phyloP scores from a whole-genome alignment of 2,797 vertebrate genomes.

The Capromys pilorides region DNA sequence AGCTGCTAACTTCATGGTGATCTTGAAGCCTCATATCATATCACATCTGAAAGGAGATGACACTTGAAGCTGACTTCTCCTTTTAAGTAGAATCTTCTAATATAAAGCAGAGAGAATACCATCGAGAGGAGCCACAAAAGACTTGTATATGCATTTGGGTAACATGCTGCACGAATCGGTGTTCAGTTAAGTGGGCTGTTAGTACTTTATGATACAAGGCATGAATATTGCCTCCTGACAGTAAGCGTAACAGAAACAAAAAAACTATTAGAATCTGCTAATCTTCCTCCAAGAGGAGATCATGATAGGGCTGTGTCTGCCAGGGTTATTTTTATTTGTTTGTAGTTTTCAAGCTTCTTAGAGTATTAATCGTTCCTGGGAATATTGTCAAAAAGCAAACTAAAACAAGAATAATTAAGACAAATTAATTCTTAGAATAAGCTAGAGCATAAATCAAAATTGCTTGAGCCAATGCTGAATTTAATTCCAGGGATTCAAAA shows the following conservation, averaged over 20 bases:
- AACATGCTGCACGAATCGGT: conserved; percentile 25
- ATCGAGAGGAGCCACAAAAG: conserved; percentile 26
- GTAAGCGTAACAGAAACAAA: conserved; percentile 14
- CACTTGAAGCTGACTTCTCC: conserved; percentile 32
- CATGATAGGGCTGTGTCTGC: neutral
- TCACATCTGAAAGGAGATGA: neutral
- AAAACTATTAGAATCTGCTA: neutral
- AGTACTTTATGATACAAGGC: conserved; percentile 22
- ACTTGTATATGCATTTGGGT: conserved; percentile 25
- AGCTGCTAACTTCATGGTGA: neutral
- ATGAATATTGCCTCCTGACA: conserved; percentile 12
- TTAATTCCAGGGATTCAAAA: conserved; percentile 48
- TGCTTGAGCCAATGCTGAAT: neutral
- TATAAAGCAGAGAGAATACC: neutral
- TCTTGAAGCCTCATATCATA: neutral
- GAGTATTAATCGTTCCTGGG: conserved; percentile 64
- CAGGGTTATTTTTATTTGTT: neutral
- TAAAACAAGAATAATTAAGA: conserved; percentile 40
- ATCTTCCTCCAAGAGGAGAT: neutral
- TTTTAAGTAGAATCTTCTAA: conserved; percentile 48
- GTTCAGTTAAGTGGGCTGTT: conserved; percentile 22
- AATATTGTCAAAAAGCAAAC: conserved; percentile 55
- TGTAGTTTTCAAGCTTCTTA: conserved; percentile 58
- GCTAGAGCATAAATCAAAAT: conserved; percentile 32
- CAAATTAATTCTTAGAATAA: conserved; percentile 56